Evolutionary conservation across 1,140 invertebrate species (phyloP).

Genomic region (Drosophila pachea): DNA sequence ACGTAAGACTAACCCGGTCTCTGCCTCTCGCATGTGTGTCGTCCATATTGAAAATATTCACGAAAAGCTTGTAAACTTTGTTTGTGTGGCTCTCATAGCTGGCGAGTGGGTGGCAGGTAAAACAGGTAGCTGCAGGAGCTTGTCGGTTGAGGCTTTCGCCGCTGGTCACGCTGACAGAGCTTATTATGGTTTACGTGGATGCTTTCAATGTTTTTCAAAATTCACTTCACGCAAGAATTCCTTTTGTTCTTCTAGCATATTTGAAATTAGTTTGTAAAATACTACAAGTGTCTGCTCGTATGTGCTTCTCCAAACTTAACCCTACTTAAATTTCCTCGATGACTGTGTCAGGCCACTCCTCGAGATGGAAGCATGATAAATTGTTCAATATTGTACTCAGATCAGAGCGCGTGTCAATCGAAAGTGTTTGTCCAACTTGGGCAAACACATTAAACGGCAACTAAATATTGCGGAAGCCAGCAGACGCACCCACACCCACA

Average conservation of each 20-base stretch:
- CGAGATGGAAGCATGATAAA: conserved; percentile 31
- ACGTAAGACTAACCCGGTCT: conserved; percentile 33
- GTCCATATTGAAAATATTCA: conserved; percentile 53
- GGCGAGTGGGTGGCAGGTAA: neutral
- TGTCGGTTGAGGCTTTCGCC: conserved; percentile 12
- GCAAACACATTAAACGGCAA: conserved; percentile 41
- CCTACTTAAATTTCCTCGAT: conserved; percentile 34
- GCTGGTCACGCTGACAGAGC: conserved; percentile 58
- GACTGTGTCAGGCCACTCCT: conserved; percentile 6
- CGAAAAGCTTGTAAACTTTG: conserved; percentile 50
- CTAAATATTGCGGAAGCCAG: conserved; percentile 22
- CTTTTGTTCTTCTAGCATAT: conserved; percentile 57
- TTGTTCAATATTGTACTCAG: conserved; percentile 21
- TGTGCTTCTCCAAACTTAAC: neutral
- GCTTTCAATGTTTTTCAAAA: conserved; percentile 48
- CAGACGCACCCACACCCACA: neutral
- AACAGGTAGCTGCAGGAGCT: too few species aligned
- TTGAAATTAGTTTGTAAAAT: conserved; percentile 50
- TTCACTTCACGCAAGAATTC: conserved; percentile 56
- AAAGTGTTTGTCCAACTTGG: conserved; percentile 19
- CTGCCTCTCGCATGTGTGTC: conserved; percentile 28
- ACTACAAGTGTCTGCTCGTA: conserved; percentile 1
- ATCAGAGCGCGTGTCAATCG: neutral
- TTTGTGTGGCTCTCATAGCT: conserved; percentile 32
- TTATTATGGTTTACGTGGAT: conserved; percentile 45